A percentile compares a stretch with the other conserved stretches of the same genome.
Conservation (phyloP, 1,140 invertebrate genomes). For the Lepidostoma basale region DNA sequence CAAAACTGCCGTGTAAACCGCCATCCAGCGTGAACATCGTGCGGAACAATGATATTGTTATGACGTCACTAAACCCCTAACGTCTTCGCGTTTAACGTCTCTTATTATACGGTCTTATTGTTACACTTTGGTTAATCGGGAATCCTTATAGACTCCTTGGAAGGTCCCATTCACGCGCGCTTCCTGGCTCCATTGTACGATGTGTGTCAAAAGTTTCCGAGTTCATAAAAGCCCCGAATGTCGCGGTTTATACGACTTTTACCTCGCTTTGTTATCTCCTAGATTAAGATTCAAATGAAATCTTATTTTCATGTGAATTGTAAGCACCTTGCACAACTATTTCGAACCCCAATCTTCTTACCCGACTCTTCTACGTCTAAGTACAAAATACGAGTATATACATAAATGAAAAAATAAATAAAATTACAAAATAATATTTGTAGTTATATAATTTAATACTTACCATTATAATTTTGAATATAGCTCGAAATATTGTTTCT, state of each 20-base stretch:
- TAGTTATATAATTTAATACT: no score
- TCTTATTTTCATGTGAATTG: neutral
- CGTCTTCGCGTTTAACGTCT: conserved; percentile 14
- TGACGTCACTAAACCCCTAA: conserved; percentile 20
- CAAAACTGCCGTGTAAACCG: conserved; percentile 7
- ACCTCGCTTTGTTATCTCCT: conserved; percentile 14
- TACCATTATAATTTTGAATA: no score
- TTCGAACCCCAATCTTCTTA: no score
- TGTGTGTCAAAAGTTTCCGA: conserved; percentile 19
- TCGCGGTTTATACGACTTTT: conserved; percentile 8
- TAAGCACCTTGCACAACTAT: neutral
- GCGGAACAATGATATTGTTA: conserved; percentile 18
- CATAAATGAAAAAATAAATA: no score
- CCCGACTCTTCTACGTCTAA: no score
- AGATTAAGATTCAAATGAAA: conserved; percentile 6
- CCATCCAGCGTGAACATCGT: neutral
- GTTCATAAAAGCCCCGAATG: conserved; percentile 5
- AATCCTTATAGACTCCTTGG: neutral
- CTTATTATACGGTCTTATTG: conserved; percentile 23
- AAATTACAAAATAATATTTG: no score
- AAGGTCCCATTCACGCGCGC: neutral
- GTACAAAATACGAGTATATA: no score
- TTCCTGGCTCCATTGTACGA: neutral
- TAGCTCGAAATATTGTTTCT: no score
- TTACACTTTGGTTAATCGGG: conserved; percentile 18